Conservation (phyloP, 2,797 vertebrate species). For the Sylvilagus floridanus region DNA sequence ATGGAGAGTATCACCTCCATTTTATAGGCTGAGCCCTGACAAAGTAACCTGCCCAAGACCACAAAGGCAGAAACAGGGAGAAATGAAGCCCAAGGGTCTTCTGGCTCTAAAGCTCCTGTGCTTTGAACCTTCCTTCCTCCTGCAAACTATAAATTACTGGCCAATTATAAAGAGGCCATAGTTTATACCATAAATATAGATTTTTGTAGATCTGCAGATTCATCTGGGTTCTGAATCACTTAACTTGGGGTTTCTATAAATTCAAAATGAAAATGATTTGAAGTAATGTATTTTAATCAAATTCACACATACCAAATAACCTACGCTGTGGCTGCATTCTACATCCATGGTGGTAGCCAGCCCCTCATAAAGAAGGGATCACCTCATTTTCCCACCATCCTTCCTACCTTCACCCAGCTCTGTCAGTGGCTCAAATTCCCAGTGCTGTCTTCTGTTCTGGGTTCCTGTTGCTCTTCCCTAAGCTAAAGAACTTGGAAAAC, state of each 20-base stretch:
- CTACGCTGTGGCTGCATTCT: neutral
- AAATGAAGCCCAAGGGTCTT: constrained; percentile 19
- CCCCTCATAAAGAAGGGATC: neutral
- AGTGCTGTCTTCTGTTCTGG: neutral
- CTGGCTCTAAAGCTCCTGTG: neutral
- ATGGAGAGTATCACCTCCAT: neutral
- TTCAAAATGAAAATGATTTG: constrained; percentile 69
- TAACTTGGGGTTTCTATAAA: constrained; percentile 66
- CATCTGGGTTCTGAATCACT: constrained; percentile 69
- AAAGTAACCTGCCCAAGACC: constrained; percentile 2
- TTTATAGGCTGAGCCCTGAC: neutral
- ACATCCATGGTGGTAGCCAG: neutral
- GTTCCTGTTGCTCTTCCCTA: neutral
- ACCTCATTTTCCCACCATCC: neutral
- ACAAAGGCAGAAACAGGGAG: neutral
- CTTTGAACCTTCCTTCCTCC: constrained; percentile 54
- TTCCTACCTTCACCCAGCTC: neutral
- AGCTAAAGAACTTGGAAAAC: constrained; percentile 11
- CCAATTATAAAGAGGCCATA: constrained; percentile 60
- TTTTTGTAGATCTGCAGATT: constrained; percentile 73
- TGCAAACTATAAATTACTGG: constrained; percentile 71
- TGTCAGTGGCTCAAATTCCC: neutral
- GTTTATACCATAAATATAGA: constrained; percentile 65
- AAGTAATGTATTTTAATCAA: constrained; percentile 71
- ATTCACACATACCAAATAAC: constrained; percentile 28